Evolutionary conservation across 2,113 vertebrate genomes (phyloP), one percentile per base, ranked within the genome.

Genomic region (Prunella himalayana): DNA sequence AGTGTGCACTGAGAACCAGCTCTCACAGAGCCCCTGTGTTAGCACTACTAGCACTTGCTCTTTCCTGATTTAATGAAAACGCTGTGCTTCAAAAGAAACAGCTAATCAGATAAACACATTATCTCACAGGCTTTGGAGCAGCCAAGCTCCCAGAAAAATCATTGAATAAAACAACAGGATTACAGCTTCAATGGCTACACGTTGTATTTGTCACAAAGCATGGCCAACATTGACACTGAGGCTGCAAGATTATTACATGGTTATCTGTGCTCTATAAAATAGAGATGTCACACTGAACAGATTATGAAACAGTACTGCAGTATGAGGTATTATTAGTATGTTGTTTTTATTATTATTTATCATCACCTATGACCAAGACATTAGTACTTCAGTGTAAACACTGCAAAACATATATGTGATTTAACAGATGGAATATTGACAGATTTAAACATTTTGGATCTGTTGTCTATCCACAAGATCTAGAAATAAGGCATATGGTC

Each of bases 401-500:
- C 79, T 81, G 64, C 3, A 15, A 94, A 83, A 91, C 44, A 39
- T 39, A 80, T 6, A 92, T 1, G 1, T 41, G 31, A 54, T 93
- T 88, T 71, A 78, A 77, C 77, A 91, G 68, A 88, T 39, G 54
- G 42, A 78, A 82, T 57, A 93, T 65, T 61, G 50, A 92, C 89
- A 79, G 85, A 42, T 79, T 90, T 60, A 77, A 64, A 92, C 54
- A 30, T 39, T 92, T 81, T 60, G 60, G 33, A 77, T 90, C 79
- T 78, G 88, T 82, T 88, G 53, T 39, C 65, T 93, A 25, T 68
- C 41, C 64, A 82, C 56, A 37, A 89, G 50, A 66, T 71, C 50
- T 93, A 75, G 79, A 90, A 94, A 83, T 96, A 95, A 96, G 94
- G 95, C 91, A 96, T 96, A 90, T 93, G 83, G 92, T 96, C 92